phyloP scores from a whole-genome alignment of 2,797 vertebrate species.

The Bovichtus variegatus region DNA sequence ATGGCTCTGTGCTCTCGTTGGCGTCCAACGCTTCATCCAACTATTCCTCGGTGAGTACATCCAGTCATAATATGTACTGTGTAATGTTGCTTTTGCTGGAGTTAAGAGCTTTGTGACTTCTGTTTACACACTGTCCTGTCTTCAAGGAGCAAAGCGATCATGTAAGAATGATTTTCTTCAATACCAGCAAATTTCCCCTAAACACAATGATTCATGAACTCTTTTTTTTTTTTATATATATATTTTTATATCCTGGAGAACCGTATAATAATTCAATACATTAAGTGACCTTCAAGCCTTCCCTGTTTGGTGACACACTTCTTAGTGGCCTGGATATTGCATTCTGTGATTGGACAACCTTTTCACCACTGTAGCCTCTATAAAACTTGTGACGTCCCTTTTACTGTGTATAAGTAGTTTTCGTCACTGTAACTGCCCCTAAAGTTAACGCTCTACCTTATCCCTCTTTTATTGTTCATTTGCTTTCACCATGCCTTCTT shows the following conservation, averaged over 20 bases:
- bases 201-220: not conserved
- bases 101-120: not conserved
- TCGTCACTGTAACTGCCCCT: slow-evolving; percentile 26
- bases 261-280: not conserved
- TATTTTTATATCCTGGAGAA: slow-evolving; percentile 1
- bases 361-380: not conserved
- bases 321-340: not conserved
- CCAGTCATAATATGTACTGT: not conserved
- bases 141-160: not conserved
- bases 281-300: not conserved
- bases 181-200: not conserved
- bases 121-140: not conserved
- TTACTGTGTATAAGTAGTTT: slow-evolving; percentile 15
- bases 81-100: not conserved
- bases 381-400: not conserved
- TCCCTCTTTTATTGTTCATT: slow-evolving; percentile 53
- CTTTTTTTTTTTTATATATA: not conserved
- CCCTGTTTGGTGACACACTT: not conserved
- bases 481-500: slow-evolving; percentile 76
- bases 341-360: not conserved
- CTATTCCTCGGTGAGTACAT: slow-evolving; percentile 93
- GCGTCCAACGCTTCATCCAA: slow-evolving; percentile 97
- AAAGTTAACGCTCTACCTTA: slow-evolving; percentile 42
- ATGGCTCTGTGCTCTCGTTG: slow-evolving; percentile 96
- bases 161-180: not conserved